Evolutionary conservation across 2,797 vertebrate species (phyloP), one percentile per base, ranked within the genome.

Genomic region (Falco novaeseelandiae): DNA sequence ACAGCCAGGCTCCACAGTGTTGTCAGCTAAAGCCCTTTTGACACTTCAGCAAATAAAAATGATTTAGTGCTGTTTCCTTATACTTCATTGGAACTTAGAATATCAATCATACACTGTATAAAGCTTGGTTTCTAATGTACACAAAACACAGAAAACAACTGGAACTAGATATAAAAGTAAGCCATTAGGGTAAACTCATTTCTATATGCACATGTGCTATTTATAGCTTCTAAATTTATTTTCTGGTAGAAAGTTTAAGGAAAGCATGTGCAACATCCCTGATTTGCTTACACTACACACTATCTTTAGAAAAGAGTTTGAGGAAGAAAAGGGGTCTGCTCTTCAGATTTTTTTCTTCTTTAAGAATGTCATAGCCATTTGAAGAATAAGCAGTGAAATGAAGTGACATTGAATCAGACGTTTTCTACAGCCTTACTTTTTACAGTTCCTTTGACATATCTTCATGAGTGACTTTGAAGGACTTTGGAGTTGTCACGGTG

Each of bases 381-480:
- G 87, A 91, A 72, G 59, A 89, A 86, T n/a, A 92, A 85, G 46
- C 76, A 90, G n/a, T 63, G 80, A 95, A 93, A 79, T 59, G 46
- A 89, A 91, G 78, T 95, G 76, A 67, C 44, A 77, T 82, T 20
- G 16, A 85, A 81, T 88, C 54, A 69, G 90, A 85, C 12, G 1
- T 87, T 96, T 95, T 89, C 78, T 85, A 83, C 92, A 90, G 34
- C 65, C 65, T 85, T 55, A 13, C 26, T 95, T 90, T 90, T 92
- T 76, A 81, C 61, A 83, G 54, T 76, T 79, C 55, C 94, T 96
- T 91, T 94, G 91, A 62, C 76, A 38, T 17, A 46, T 91, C 85
- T 72, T 79, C 65, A 93, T 87, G 80, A 87, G 88, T 90, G 62
- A 82, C 48, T 93, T 59, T 34, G 88, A 90, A 80, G 49, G 72